Base-by-base conservation (phyloP, 2,113 vertebrate species). In the Orientallactaga bullata region DNA sequence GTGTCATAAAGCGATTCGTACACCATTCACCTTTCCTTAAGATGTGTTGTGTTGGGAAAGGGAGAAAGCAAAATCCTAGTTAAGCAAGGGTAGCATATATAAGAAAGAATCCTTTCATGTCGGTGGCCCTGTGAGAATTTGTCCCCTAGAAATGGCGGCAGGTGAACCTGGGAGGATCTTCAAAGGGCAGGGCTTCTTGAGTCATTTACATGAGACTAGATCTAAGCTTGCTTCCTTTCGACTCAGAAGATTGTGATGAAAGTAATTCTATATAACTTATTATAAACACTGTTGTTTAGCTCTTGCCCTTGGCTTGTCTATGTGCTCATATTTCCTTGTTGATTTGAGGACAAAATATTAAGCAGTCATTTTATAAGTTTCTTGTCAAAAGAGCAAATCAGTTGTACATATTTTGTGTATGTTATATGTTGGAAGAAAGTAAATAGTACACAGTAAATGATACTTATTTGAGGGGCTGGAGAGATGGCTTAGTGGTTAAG, bases 311-410 rank as follows among this genome's bases (percentile, higher is more conserved):
- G 35, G 18, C 85, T 92, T 60, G 39, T 1, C 66, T 61, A 76
- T 0, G 26, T 18, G 9, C 21, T 80, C 12, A 63, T 89, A 69
- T 51, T 94, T 74, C 55, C 47, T 88, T 74, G 18, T 35, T 86
- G 7, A 81, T 88, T 85, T 88, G 68, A 87, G 32, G 6, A n/a
- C 20, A 93, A 87, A 81, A 61, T 79, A 15, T 42, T 60, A 73
- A 82, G 21, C 47, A 89, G 24, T 15, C 63, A 72, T 90, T 95
- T 85, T 68, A 35, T 79, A 91, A 94, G 2, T 16, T 61, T 94
- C 21, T 88, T 95, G 80, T 66, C 30, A 79, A 94, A 88, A 92
- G 37, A 37, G 68, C 23, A 60, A 84, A 24, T 94, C 61, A 82
- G 32, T 32, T 69, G 16, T 13, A 47, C 39, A 79, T 20, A 51